These are phyloP conservation scores for Hemicordylus capensis DNA, from an alignment of 2,113 vertebrate species.

Conservation along the genomic window DNA sequence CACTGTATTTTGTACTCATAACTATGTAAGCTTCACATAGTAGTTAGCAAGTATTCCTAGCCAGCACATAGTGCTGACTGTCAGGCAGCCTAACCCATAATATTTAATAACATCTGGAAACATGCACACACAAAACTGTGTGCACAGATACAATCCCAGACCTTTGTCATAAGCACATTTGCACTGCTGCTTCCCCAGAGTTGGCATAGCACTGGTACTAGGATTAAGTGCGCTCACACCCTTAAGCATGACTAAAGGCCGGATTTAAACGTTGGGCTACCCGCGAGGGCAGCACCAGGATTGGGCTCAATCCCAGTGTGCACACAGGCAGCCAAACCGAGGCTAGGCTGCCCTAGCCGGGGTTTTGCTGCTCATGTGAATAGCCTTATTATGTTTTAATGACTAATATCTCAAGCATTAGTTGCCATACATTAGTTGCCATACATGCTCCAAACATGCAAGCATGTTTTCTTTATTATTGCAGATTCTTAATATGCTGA, in stretches of 20 bases:
- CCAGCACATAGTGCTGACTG: no score
- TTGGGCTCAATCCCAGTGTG: no score
- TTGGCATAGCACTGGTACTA: not conserved
- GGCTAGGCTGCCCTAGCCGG: no score
- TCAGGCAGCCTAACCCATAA: not conserved
- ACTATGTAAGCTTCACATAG: not conserved
- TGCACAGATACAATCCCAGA: not conserved
- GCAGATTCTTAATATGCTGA: not conserved
- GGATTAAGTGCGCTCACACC: no score
- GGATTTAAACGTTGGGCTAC: no score
- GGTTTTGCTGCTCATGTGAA: no score
- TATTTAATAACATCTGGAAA: not conserved
- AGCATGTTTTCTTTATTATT: not conserved
- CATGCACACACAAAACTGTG: not conserved
- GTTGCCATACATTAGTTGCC: not conserved
- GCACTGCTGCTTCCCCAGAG: rapidly evolving
- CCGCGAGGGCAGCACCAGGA: no score
- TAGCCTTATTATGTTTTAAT: no score
- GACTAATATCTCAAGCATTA: not conserved
- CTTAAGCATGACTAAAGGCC: no score
- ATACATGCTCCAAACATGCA: not conserved
- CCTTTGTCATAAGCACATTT: not conserved
- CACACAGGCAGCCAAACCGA: no score
- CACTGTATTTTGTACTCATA: not conserved
- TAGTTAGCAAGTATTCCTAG: not conserved